Conservation (phyloP, 2,888 invertebrate species). For the Macroteleia sp. region DNA sequence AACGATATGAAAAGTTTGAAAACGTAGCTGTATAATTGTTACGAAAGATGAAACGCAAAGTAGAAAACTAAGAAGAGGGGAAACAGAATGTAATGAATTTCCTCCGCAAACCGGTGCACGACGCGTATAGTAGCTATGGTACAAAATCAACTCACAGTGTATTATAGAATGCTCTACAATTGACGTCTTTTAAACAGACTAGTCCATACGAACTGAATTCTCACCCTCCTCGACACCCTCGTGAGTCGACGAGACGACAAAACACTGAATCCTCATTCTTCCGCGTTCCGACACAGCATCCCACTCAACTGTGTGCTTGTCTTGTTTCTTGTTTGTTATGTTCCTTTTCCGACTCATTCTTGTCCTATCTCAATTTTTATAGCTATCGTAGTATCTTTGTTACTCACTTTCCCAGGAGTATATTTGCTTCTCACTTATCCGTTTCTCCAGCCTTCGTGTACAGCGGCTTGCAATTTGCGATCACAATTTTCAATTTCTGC, state of each 20-base stretch:
- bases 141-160: slow-evolving; percentile 79
- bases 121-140: slow-evolving; percentile 50
- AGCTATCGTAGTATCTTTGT: slow-evolving; percentile 58
- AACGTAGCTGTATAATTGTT: slow-evolving; percentile 33
- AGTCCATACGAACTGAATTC: slow-evolving; percentile 76
- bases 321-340: slow-evolving; percentile 67
- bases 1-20: slow-evolving; percentile 26
- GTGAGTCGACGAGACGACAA: slow-evolving; percentile 76
- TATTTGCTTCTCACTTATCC: slow-evolving; percentile 33
- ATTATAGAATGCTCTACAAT: slow-evolving; percentile 80
- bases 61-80: slow-evolving; percentile 40
- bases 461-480: slow-evolving; percentile 84
- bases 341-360: slow-evolving; percentile 60
- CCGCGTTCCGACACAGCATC: slow-evolving; percentile 74
- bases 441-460: slow-evolving; percentile 72
- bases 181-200: slow-evolving; percentile 82
- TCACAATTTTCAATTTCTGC: slow-evolving; percentile 84
- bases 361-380: slow-evolving; percentile 65
- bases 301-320: slow-evolving; percentile 65
- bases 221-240: slow-evolving; percentile 72
- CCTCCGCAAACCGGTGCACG: slow-evolving; percentile 54
- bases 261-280: slow-evolving; percentile 83
- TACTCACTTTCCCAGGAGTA: no score
- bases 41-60: slow-evolving; percentile 37
- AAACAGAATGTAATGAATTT: slow-evolving; percentile 69